phyloP scores from a whole-genome alignment of 1,140 invertebrate species.

The Pogonus chalceus region DNA sequence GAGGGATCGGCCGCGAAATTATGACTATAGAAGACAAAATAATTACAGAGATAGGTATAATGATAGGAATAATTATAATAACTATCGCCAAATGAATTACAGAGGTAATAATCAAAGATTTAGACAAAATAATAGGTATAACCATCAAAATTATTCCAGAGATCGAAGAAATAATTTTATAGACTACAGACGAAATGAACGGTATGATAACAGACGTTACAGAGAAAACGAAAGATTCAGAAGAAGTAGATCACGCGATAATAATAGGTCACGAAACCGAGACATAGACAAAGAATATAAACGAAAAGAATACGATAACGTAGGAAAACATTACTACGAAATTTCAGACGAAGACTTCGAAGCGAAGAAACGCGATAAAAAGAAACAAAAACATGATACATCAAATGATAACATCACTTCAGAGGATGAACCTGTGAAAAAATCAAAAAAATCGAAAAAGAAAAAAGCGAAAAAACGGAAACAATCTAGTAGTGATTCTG shows the following conservation, averaged over 20 bases:
- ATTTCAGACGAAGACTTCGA: neutral
- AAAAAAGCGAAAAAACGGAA: neutral
- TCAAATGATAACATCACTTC: neutral
- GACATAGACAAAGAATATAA: neutral
- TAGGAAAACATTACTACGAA: neutral
- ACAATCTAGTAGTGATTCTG: neutral
- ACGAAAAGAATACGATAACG: neutral
- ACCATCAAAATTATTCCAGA: neutral
- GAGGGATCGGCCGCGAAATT: constrained; percentile 12
- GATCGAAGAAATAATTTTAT: neutral
- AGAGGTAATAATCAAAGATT: constrained; percentile 10
- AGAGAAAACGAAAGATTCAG: neutral
- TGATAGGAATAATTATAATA: too few species aligned
- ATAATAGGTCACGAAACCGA: neutral
- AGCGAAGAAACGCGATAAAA: neutral
- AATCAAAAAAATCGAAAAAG: constrained; percentile 4
- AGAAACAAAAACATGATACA: neutral
- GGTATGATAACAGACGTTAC: neutral
- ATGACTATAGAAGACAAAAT: constrained; percentile 8
- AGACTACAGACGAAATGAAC: neutral
- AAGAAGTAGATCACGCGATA: neutral
- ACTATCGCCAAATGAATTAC: neutral
- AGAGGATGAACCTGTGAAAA: neutral
- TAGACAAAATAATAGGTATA: neutral
- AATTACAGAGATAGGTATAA: neutral